Evolutionary conservation across 1,140 invertebrate species (phyloP), one percentile per base, ranked within the genome.

Genomic region (Pachyrhynchus sulphureomaculatus): DNA sequence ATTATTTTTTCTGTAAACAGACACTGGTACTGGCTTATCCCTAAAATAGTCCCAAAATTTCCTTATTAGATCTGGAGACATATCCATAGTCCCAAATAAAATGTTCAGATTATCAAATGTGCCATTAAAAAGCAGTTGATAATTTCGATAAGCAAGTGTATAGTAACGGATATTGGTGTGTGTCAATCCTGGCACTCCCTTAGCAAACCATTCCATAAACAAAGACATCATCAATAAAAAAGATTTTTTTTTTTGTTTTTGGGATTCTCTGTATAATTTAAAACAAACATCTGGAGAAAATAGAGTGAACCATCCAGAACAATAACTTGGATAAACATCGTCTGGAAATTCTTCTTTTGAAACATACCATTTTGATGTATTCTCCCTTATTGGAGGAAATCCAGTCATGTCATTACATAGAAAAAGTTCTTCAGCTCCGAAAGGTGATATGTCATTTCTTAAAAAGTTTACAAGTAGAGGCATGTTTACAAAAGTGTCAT

Each of bases 181-280:
- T n/a, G 4, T 32, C 18, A 80, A 78, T 20, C 85, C 71, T 71
- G 84, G 83, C 4, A 83, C 76, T 68, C 81, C 80, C 65, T 82
- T 74, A 1, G 85, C 84, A n/a, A 47, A 91, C 72, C 10, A 84
- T 84, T 24, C 90, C 91, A 2, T 89, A 91, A 18, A 93, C 79
- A 66, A 88, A 85, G 8, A 91, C 89, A 77, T 93, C 90, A 73
- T 93, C 90, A 44, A 93, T 89, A 90, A 90, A 93, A 77, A 93
- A 92, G 74, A n/a, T n/a, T 66, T 66, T 1, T 20, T 45, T 4
- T 58, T 42, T 0, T 54, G 13, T 36, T 66, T 63, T 45, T 68
- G 64, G 9, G 64, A 54, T 15, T 26, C 24, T n/a, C 8, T 10
- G 26, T 68, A 66, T 17, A 90, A 69, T 18, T 81, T 72, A 63